Conservation (phyloP, 1,140 invertebrate species). For the Brachionus manjavacas region DNA sequence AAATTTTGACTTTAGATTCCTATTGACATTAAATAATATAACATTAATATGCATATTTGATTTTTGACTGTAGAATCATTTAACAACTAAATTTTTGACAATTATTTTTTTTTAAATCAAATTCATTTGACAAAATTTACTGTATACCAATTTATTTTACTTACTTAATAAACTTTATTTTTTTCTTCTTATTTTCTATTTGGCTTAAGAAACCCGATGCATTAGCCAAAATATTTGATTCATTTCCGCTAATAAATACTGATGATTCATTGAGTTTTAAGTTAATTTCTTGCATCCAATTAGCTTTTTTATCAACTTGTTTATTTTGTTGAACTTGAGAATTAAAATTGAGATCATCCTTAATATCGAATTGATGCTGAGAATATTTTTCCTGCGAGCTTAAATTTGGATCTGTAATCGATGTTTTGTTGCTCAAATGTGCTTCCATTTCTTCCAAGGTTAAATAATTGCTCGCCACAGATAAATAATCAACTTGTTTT, state of each 20-base stretch:
- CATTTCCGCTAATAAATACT: not conserved
- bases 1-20: too few species aligned
- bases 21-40: too few species aligned
- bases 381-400: not conserved
- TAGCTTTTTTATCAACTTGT: not conserved
- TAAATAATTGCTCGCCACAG: not conserved
- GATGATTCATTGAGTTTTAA: not conserved
- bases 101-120: too few species aligned
- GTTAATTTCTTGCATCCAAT: conserved; percentile 2
- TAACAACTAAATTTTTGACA: too few species aligned
- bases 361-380: not conserved
- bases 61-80: too few species aligned
- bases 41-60: too few species aligned
- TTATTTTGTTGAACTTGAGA: not conserved
- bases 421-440: not conserved
- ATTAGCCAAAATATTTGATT: conserved; percentile 4
- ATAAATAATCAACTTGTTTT: not conserved
- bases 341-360: conserved; percentile 2
- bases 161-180: conserved; percentile 15
- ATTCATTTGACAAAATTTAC: too few species aligned
- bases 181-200: conserved; percentile 21
- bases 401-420: not conserved
- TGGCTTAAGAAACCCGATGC: not conserved
- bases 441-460: not conserved
- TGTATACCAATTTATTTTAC: too few species aligned